Evolutionary conservation across 2,797 vertebrate genomes (phyloP).

Genomic region (Myiothlypis coronata): DNA sequence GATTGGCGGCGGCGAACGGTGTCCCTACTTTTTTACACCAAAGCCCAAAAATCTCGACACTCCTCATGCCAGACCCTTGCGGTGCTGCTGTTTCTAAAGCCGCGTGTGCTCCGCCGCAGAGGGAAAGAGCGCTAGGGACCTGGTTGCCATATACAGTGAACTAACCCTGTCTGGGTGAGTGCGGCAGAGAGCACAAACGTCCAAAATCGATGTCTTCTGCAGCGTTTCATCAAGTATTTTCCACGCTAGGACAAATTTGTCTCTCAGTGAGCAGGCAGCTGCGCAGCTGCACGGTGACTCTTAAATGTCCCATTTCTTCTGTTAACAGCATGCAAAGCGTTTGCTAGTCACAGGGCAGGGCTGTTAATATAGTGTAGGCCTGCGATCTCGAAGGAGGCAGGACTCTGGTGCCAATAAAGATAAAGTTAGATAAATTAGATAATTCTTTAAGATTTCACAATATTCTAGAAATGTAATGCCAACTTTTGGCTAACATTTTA

Average conservation of each 20-base stretch:
- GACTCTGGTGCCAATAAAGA: not conserved
- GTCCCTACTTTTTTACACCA: not conserved
- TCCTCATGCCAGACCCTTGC: rapidly evolving
- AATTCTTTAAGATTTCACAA: not conserved
- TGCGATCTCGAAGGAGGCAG: too few relatives aligned
- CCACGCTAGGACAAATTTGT: not conserved
- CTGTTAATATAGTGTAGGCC: rapidly evolving
- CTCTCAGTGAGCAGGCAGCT: not conserved
- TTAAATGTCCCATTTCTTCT: not conserved
- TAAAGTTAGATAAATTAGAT: not conserved
- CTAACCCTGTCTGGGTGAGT: not conserved
- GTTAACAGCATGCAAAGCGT: rapidly evolving
- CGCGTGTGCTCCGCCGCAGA: rapidly evolving
- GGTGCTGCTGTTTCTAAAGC: too few relatives aligned
- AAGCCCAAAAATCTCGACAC: rapidly evolving
- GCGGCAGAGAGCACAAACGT: too few relatives aligned
- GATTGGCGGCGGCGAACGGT: rapidly evolving
- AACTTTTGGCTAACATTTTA: not conserved
- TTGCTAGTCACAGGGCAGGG: not conserved
- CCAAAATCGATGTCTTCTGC: not conserved
- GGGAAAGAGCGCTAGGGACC: rapidly evolving
- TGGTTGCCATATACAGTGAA: rapidly evolving
- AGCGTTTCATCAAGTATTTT: not conserved
- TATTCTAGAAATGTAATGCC: not conserved
- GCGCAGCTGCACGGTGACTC: not conserved